phyloP scores from a whole-genome alignment of 2,113 vertebrate genomes.

The Panurus biarmicus region DNA sequence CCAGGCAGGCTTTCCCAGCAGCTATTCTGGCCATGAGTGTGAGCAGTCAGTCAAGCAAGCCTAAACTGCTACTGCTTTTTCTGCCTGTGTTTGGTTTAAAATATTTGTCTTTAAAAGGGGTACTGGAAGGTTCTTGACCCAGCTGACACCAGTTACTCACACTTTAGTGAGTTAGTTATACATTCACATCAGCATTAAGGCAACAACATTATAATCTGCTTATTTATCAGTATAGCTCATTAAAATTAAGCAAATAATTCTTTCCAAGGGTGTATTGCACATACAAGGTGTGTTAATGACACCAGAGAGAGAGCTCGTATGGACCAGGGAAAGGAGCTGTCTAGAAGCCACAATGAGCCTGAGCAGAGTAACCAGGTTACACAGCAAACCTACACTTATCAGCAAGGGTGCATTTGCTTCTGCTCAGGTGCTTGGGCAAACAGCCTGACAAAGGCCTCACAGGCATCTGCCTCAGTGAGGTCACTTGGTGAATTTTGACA shows the following conservation, averaged over 20 bases:
- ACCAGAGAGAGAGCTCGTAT: not conserved
- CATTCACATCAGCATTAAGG: not conserved
- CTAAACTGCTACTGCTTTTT: not conserved
- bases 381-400: not conserved
- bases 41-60: not conserved
- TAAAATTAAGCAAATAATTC: not conserved
- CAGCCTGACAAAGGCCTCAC: not conserved
- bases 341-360: not conserved
- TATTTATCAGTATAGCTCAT: not conserved
- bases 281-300: not conserved
- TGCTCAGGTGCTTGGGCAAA: not conserved
- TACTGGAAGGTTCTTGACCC: not conserved
- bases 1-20: not conserved
- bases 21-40: not conserved
- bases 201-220: not conserved
- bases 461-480: not conserved
- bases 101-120: not conserved
- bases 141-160: not conserved
- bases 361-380: not conserved
- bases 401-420: not conserved
- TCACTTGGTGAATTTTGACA: not conserved
- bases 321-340: not conserved
- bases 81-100: not conserved
- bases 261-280: not conserved
- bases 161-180: not conserved